Evolutionary conservation across 2,888 invertebrate species (phyloP).

Genomic region (Ochropleura plecta): DNA sequence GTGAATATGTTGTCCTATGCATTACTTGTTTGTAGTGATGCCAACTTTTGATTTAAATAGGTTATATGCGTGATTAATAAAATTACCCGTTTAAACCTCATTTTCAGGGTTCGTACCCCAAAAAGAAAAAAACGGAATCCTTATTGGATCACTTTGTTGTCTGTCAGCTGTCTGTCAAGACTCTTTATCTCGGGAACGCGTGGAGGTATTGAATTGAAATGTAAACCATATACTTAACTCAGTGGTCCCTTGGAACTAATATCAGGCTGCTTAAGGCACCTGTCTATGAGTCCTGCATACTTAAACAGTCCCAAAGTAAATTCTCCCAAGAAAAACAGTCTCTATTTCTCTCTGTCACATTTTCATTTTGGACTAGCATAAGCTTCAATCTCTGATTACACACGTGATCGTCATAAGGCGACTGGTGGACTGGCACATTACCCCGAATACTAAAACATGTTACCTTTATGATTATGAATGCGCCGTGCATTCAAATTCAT

Average conservation of each 20-base stretch:
- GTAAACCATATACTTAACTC: too few relatives aligned
- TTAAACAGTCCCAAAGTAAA: not conserved
- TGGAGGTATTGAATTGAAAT: too few relatives aligned
- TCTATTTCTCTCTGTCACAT: slow-evolving; percentile 9
- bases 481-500: slow-evolving; percentile 61
- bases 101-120: too few relatives aligned
- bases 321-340: not conserved
- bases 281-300: not conserved
- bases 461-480: slow-evolving; percentile 59
- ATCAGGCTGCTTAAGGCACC: not conserved
- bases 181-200: too few relatives aligned
- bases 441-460: slow-evolving; percentile 54
- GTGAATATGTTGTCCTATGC: too few relatives aligned
- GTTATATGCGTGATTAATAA: too few relatives aligned
- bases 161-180: not conserved
- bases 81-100: too few relatives aligned
- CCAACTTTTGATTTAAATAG: too few relatives aligned
- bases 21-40: too few relatives aligned
- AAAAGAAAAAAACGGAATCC: too few relatives aligned
- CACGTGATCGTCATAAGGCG: slow-evolving; percentile 46
- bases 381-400: slow-evolving; percentile 51
- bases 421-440: slow-evolving; percentile 35
- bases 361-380: slow-evolving; percentile 15
- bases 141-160: not conserved
- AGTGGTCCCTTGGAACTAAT: not conserved